Percentiles rank a stretch among this genome's conserved stretches.
Evolutionary conservation across 2,113 vertebrate genomes (phyloP).

Genomic region (Zapornia atra): DNA sequence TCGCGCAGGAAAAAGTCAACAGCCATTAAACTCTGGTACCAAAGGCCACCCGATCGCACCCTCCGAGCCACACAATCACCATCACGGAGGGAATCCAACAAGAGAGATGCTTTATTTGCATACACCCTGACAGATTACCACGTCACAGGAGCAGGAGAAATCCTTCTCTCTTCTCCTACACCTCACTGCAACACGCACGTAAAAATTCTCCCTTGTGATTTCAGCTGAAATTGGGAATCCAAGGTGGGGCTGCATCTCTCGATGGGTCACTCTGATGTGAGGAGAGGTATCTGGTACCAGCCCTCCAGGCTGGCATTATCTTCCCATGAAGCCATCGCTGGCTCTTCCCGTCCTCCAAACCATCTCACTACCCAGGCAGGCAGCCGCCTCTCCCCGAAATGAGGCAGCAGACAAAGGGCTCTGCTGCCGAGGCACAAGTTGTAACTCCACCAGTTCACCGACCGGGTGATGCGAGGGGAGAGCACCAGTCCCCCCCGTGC

Average conservation of each 20-base stretch:
- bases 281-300: neutral
- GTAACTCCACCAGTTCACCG: neutral
- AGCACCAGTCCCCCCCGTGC: neutral
- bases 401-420: neutral
- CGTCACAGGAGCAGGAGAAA: too few relatives aligned
- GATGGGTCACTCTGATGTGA: fast-evolving
- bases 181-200: too few relatives aligned
- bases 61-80: neutral
- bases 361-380: neutral
- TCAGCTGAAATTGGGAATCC: neutral
- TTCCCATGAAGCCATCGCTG: neutral
- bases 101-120: neutral
- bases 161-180: neutral
- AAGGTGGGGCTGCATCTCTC: too few relatives aligned
- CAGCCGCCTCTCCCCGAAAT: neutral
- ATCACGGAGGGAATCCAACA: neutral
- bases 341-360: neutral
- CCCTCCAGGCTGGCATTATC: neutral
- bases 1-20: neutral
- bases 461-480: fast-evolving
- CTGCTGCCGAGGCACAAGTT: too few relatives aligned
- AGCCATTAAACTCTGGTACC: neutral
- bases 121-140: neutral
- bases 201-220: neutral
- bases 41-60: neutral